Percentiles rank a stretch among this genome's conserved stretches.
Evolutionary conservation across 2,888 invertebrate genomes (phyloP).

Genomic region (Pristionchus entomophagus): DNA sequence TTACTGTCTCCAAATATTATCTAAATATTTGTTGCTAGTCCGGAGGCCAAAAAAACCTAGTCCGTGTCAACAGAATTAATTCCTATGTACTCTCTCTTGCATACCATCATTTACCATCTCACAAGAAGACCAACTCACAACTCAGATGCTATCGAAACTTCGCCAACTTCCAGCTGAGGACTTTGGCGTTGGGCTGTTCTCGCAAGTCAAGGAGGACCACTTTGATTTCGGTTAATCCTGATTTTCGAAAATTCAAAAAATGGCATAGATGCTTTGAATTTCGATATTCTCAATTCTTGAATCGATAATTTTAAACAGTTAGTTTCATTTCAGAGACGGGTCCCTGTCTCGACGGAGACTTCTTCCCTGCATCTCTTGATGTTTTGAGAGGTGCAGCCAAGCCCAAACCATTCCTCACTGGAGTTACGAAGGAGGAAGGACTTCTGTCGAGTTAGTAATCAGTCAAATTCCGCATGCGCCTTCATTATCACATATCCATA

Average conservation of each 20-base stretch:
- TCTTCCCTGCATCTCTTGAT: background rate
- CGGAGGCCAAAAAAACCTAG: too few species aligned
- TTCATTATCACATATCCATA: too few species aligned
- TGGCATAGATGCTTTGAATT: too few species aligned
- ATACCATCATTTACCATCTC: too few species aligned
- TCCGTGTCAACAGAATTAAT: too few species aligned
- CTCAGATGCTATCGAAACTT: background rate
- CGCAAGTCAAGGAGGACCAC: background rate
- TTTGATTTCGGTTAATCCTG: background rate
- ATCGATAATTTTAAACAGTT: conserved; percentile 5
- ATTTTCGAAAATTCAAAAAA: too few species aligned
- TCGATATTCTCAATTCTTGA: background rate
- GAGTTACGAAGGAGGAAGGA: conserved; percentile 23
- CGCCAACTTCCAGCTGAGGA: background rate
- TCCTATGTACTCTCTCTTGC: too few species aligned
- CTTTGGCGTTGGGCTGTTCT: background rate
- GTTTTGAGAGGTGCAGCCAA: background rate
- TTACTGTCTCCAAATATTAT: too few species aligned
- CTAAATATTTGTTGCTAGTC: too few species aligned
- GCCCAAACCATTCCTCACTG: background rate
- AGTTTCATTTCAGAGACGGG: background rate
- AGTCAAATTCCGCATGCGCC: too few species aligned
- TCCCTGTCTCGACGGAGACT: background rate
- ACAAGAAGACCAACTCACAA: too few species aligned
- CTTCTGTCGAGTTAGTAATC: background rate